Base-by-base conservation (phyloP, 2,797 vertebrate species). In the Tympanoctomys barrerae region DNA sequence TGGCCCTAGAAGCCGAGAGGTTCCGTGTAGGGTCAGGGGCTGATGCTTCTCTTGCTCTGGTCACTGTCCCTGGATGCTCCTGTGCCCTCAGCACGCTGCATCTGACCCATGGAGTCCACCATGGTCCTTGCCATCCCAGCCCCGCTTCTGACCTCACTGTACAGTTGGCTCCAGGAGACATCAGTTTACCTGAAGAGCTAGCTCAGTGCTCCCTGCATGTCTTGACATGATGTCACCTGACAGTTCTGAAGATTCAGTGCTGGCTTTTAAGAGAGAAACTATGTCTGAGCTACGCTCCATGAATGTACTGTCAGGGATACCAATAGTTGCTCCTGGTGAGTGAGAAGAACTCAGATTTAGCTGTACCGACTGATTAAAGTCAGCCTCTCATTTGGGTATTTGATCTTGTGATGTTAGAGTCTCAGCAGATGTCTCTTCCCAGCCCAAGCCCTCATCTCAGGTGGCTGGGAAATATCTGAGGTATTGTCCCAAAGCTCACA, bases 1-100 rank as follows among this genome's bases (percentile, higher is more conserved):
- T 0, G 0, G 5, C 78, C 2, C 0, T 16, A 31, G 64, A 71
- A 0, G 0, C 66, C 0, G 26, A 7, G 84, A 36, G 12, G 28
- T 26, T 62, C 28, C 1, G 26, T 8, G 2, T 11, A 22, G 21
- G 26, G 19, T 36, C 19, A 66, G 88, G 83, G 83, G 52, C 49
- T 59, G n/a, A 61, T 7, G 31, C 13, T 87, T 75, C 26, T 10
- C 36, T 52, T 64, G 24, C 7, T 52, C n/a, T 87, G 42, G 26
- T n/a, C 5, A 3, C 12, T 3, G 2, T 2, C 61, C 18, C n/a
- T 49, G n/a, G 49, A 80, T 54, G 81, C 11, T 59, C n/a, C 31
- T 2, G 3, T 36, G 78, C 54, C 26, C 31, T 3, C 9, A 24
- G 42, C n/a, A 24, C 16, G 1, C 33, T 59, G 33, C 70, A 12